These are phyloP conservation scores for Aegypius monachus DNA, from an alignment of 2,113 vertebrate genomes.

Conservation along the genomic window DNA sequence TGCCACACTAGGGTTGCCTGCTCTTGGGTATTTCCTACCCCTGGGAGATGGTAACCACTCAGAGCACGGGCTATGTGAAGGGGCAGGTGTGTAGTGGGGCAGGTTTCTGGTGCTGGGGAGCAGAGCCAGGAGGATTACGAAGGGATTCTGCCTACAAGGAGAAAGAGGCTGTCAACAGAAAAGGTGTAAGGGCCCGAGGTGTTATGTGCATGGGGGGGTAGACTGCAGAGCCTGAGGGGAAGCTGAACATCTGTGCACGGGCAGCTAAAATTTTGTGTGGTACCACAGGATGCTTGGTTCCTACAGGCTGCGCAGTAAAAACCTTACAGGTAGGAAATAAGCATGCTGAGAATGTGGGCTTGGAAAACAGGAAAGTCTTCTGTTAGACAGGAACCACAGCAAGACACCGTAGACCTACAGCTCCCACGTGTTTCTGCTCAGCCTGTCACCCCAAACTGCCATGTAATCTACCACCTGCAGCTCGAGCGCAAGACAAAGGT, in stretches of 20 bases:
- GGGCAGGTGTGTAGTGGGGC: neutral
- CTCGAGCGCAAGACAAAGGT: neutral
- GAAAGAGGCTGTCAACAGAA: neutral
- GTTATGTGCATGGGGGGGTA: neutral
- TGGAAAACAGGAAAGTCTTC: neutral
- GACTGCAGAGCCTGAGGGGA: neutral
- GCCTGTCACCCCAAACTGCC: neutral
- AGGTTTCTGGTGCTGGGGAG: neutral
- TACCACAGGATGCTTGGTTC: neutral
- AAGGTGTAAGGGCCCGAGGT: neutral
- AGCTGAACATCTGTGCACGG: neutral
- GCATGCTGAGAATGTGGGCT: neutral
- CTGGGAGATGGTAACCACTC: neutral
- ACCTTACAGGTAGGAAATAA: neutral
- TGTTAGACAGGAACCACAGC: neutral
- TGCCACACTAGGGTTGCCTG: neutral
- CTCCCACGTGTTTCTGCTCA: accelerated
- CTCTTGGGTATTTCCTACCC: neutral
- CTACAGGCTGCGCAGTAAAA: neutral
- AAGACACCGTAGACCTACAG: neutral
- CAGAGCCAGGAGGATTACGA: neutral
- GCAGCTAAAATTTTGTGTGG: neutral
- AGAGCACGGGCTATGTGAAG: neutral
- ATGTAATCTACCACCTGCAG: neutral
- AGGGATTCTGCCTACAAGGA: neutral